phyloP scores from a whole-genome alignment of 2,113 vertebrate genomes.

The Hydrolagus affinis region DNA sequence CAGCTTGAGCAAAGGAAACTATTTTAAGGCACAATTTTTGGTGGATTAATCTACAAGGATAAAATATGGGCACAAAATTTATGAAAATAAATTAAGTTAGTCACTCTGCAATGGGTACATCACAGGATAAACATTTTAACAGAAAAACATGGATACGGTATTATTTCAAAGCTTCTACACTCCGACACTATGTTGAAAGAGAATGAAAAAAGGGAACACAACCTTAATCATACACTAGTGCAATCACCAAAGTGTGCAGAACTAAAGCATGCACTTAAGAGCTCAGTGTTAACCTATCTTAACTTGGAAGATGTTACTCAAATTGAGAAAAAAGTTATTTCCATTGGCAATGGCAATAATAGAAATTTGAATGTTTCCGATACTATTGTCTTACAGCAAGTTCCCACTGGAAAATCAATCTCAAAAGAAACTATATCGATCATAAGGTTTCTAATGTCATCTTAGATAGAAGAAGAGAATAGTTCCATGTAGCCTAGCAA shows the following conservation, averaged over 20 bases:
- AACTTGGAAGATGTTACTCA: no score
- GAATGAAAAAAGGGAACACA: no score
- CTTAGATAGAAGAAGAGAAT: not conserved
- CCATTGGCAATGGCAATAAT: not conserved
- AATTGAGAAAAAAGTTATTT: no score
- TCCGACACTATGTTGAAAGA: no score
- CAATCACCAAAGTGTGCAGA: no score
- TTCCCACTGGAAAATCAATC: not conserved
- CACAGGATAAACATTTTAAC: not conserved
- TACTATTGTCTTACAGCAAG: not conserved
- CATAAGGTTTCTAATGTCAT: not conserved
- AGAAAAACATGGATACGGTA: not conserved
- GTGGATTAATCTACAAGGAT: not conserved
- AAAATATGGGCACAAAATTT: not conserved
- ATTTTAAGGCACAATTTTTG: slow-evolving; percentile 14
- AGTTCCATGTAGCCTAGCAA: not conserved
- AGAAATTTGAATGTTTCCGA: not conserved
- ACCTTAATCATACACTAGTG: no score
- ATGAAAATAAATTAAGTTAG: not conserved
- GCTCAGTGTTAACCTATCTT: not conserved
- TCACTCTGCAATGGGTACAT: not conserved
- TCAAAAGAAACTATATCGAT: no score
- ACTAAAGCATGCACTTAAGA: not conserved
- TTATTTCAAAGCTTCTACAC: not conserved
- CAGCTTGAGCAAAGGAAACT: slow-evolving; percentile 3